A percentile compares a stretch with the other conserved stretches of the same genome.
These are phyloP conservation scores for Apamea monoglypha DNA, from an alignment of 2,888 invertebrate genomes.

Conservation along the genomic window DNA sequence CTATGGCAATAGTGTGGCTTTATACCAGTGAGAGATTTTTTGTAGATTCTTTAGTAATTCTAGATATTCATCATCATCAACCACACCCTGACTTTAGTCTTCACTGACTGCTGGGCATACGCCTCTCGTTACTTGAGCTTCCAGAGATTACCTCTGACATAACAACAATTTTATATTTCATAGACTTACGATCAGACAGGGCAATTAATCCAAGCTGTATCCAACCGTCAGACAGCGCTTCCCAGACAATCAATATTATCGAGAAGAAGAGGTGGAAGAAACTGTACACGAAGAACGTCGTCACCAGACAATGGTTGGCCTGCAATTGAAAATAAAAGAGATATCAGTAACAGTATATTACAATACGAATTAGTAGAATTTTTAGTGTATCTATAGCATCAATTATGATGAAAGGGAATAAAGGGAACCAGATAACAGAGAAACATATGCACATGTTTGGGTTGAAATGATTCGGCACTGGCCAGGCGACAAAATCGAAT, in stretches of 20 bases:
- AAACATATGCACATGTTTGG: not conserved
- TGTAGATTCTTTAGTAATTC: not conserved
- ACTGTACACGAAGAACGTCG: conserved; percentile 86
- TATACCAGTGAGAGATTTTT: not conserved
- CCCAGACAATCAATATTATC: conserved; percentile 84
- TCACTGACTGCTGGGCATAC: not conserved
- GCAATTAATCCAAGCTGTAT: conserved; percentile 83
- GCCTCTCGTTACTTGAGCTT: too few relatives aligned
- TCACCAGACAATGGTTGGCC: conserved; percentile 84
- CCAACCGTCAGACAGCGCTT: conserved; percentile 83
- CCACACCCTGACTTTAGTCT: not conserved
- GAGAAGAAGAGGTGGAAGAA: conserved; percentile 86
- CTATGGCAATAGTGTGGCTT: not conserved
- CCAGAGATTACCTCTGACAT: not conserved
- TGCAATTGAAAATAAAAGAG: conserved; percentile 64
- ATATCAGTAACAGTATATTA: conserved; percentile 6
- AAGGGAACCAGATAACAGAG: not conserved
- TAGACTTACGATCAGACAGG: conserved; percentile 80
- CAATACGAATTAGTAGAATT: not conserved
- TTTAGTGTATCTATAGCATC: not conserved
- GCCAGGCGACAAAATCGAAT: not conserved
- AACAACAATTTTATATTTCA: not conserved
- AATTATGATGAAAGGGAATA: not conserved
- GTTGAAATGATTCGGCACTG: not conserved
- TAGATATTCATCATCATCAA: not conserved